Evolutionary conservation across 2,888 invertebrate species (phyloP).

Genomic region (Axea sp.): DNA sequence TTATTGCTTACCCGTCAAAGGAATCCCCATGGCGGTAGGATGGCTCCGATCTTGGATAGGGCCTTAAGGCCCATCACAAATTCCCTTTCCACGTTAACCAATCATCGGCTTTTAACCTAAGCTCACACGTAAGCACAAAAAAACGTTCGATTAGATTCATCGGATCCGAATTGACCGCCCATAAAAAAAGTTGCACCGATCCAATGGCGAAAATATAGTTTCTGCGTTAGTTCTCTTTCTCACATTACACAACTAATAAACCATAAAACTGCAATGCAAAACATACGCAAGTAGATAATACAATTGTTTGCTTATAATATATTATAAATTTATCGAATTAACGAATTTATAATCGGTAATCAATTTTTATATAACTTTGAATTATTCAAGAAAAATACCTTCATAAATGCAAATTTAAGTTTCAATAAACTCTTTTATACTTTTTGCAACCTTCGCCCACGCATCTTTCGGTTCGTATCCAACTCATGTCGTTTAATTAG

Average conservation of each 20-base stretch:
- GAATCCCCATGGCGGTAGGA: constrained; percentile 77
- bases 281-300: no score
- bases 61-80: constrained; percentile 74
- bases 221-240: constrained; percentile 43
- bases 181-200: constrained; percentile 66
- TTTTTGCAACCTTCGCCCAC: constrained; percentile 56
- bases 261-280: no score
- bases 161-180: constrained; percentile 68
- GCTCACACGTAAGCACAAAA: constrained; percentile 66
- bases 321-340: no score
- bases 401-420: constrained; percentile 50
- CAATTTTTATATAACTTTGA: no score
- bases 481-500: constrained; percentile 62
- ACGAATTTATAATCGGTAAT: no score
- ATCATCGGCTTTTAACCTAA: constrained; percentile 74
- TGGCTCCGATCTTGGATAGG: constrained; percentile 74
- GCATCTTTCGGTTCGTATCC: constrained; percentile 58
- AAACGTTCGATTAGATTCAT: constrained; percentile 70
- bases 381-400: constrained; percentile 15
- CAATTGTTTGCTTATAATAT: no score
- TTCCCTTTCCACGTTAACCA: constrained; percentile 74
- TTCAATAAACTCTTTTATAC: constrained; percentile 50
- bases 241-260: not conserved
- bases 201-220: constrained; percentile 75
- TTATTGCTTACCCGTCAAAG: constrained; percentile 77